phyloP scores from a whole-genome alignment of 1,140 invertebrate species.

The Orius insidiosus region DNA sequence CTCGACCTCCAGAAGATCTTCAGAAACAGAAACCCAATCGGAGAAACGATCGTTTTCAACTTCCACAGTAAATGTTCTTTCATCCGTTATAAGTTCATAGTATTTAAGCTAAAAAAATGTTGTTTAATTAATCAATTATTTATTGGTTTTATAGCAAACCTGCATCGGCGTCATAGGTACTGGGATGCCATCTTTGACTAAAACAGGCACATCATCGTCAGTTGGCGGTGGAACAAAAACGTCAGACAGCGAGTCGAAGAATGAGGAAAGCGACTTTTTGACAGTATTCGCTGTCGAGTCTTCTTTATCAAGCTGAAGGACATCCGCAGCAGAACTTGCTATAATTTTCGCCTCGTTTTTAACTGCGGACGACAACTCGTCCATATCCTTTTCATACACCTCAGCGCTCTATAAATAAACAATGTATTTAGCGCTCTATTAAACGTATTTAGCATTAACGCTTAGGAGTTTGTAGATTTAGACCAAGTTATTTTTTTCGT shows the following conservation, averaged over 20 bases:
- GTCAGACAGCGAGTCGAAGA: slow-evolving; percentile 40
- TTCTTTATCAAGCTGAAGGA: slow-evolving; percentile 43
- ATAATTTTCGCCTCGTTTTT: slow-evolving; percentile 46
- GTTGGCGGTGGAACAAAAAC: slow-evolving; percentile 48
- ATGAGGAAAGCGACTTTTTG: slow-evolving; percentile 47
- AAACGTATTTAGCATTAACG: no score
- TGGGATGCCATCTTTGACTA: slow-evolving; percentile 39
- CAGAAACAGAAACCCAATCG: slow-evolving; percentile 23
- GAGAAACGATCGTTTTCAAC: neutral
- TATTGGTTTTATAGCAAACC: slow-evolving; percentile 23
- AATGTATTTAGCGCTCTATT: no score
- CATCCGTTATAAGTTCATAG: neutral
- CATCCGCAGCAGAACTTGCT: slow-evolving; percentile 41
- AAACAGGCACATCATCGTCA: slow-evolving; percentile 45
- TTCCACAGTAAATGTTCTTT: neutral
- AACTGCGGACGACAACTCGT: slow-evolving; percentile 50
- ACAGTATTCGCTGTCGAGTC: slow-evolving; percentile 46
- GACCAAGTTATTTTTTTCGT: no score
- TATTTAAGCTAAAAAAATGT: neutral
- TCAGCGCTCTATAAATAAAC: slow-evolving; percentile 25
- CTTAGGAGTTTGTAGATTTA: no score
- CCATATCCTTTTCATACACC: slow-evolving; percentile 53
- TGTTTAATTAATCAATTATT: neutral
- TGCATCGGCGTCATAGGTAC: slow-evolving; percentile 38
- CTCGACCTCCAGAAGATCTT: slow-evolving; percentile 29